A percentile compares a stretch with the other conserved stretches of the same genome.
phyloP scores from a whole-genome alignment of 2,797 vertebrate genomes.

The Vespertilio murinus region DNA sequence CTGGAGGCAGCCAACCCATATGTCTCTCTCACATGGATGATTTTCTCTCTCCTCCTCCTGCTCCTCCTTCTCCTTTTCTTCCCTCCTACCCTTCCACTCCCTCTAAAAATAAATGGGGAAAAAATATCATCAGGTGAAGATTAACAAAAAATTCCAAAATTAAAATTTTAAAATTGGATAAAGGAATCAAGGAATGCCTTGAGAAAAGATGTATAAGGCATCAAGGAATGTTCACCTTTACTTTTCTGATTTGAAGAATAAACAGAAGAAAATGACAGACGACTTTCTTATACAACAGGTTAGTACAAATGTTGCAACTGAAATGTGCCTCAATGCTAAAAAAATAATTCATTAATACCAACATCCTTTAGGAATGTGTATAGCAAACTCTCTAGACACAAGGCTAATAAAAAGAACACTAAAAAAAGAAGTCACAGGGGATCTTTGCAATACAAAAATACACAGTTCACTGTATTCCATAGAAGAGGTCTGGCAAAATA shows the following conservation, averaged over 20 bases:
- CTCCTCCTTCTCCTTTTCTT: no score
- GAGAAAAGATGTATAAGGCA: neutral
- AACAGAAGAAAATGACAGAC: neutral
- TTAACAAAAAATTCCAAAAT: neutral
- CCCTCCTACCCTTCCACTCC: no score
- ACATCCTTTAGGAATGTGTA: neutral
- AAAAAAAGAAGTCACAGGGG: neutral
- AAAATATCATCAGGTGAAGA: neutral
- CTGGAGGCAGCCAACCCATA: no score
- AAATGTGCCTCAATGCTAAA: neutral
- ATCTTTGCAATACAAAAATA: neutral
- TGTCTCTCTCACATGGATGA: no score
- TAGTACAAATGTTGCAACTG: neutral
- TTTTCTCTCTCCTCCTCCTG: no score
- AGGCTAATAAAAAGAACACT: neutral
- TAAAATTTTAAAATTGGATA: neutral
- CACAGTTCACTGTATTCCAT: neutral
- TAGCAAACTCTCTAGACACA: neutral
- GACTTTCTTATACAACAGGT: neutral
- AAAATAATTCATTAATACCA: neutral
- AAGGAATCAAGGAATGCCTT: neutral
- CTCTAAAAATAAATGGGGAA: no score
- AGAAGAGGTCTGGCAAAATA: neutral
- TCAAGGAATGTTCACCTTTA: neutral
- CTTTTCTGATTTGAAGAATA: constrained; percentile 29